phyloP scores from a whole-genome alignment of 1,140 invertebrate species.

The Ruditapes philippinarum region DNA sequence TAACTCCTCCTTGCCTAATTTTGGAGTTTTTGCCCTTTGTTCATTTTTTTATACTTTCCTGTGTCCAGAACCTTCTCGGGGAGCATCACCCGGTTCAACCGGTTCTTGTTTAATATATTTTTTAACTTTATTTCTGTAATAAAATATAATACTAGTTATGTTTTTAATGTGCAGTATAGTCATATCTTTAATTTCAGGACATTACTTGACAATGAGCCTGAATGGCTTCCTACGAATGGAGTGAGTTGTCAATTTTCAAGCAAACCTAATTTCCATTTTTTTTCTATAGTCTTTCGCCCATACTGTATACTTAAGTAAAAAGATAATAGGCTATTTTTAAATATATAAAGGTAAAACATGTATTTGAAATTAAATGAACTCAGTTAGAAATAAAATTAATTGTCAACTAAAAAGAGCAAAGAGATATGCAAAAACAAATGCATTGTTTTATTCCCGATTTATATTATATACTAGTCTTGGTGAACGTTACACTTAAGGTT shows the following conservation, averaged over 20 bases:
- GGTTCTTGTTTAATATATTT: no score
- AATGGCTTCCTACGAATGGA: constrained; percentile 23
- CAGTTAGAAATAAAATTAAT: background rate
- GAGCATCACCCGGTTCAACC: no score
- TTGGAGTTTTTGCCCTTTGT: no score
- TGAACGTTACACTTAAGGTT: background rate
- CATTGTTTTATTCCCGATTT: background rate
- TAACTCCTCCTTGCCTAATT: no score
- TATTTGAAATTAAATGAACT: background rate
- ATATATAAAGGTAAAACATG: background rate
- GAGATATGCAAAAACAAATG: background rate
- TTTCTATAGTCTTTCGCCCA: background rate
- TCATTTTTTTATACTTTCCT: no score
- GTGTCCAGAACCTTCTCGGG: no score
- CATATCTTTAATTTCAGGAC: background rate
- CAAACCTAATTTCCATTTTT: background rate
- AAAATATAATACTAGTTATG: no score
- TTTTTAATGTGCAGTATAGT: no score
- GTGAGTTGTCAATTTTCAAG: background rate
- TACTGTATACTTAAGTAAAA: background rate
- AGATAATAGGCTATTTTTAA: background rate
- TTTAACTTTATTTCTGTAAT: no score
- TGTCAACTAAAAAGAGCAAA: background rate
- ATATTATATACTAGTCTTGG: background rate
- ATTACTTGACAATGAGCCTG: background rate